These are phyloP conservation scores for Crotophaga sulcirostris DNA, from an alignment of 2,113 vertebrate genomes.

Conservation along the genomic window DNA sequence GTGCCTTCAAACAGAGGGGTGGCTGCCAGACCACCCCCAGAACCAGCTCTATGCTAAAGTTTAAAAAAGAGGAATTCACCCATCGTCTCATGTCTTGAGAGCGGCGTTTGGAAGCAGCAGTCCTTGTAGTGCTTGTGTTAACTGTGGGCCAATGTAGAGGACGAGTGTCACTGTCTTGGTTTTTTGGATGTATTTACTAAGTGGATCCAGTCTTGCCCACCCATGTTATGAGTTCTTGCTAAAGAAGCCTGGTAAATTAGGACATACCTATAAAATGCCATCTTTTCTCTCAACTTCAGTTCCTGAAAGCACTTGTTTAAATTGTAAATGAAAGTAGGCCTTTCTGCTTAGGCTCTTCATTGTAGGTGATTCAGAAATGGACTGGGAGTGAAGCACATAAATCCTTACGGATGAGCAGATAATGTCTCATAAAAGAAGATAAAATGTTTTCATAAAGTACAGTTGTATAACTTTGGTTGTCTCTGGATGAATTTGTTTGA, in stretches of 20 bases:
- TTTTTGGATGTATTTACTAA: not conserved
- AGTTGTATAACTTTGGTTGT: not conserved
- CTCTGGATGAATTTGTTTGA: not conserved
- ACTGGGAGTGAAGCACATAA: not conserved
- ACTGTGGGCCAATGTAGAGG: fast-evolving
- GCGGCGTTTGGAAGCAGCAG: not conserved
- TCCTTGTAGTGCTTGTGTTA: not conserved
- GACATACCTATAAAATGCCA: not conserved
- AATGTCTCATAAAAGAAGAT: conserved; percentile 7
- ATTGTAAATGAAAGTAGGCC: not conserved
- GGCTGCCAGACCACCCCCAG: fast-evolving
- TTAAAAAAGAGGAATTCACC: not conserved
- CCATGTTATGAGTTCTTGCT: not conserved
- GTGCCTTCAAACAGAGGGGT: not conserved
- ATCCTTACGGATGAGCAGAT: not conserved
- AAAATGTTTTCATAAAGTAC: not conserved
- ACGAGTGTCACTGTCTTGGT: not conserved
- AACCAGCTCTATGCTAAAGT: not conserved
- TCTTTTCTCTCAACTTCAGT: not conserved
- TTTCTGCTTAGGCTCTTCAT: not conserved
- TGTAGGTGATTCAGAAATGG: not conserved
- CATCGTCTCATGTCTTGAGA: fast-evolving
- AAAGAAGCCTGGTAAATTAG: not conserved
- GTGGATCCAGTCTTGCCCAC: not conserved
- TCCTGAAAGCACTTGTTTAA: not conserved